Base-by-base conservation (phyloP, 2,797 vertebrate species). In the Odontamblyopus rebecca region DNA sequence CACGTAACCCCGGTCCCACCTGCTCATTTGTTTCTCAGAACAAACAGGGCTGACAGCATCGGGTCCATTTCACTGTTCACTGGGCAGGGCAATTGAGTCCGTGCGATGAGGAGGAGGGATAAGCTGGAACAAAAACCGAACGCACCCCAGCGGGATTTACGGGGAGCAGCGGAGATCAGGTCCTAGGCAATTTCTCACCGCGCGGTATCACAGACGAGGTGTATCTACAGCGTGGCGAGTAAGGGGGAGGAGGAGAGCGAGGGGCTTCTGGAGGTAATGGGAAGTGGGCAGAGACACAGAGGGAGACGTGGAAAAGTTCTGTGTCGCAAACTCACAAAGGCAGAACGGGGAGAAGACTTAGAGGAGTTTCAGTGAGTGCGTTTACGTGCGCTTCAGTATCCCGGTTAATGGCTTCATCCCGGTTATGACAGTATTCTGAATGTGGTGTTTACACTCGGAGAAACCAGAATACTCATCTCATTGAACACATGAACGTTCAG, bases 21-120 rank as follows among this genome's bases (percentile, higher is more conserved):
- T 91, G 90, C 91, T 91, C 90, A 91, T 92, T 91, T 89, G 89
- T 92, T 91, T 91, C 85, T 84, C 81, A 85, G 87, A 91, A 90
- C 90, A 91, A 91, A 91, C 86, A 90, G 86, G 91, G 90, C 89
- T 91, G 90, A 92, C 89, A 90, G 88, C 88, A 80, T 86, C 88
- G 78, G 82, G 89, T 90, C 91, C 88, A 92, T 92, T 92, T 92
- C 91, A 92, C 90, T 90, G 90, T 89, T 92, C 90, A 91, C 83
- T 92, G 91, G 91, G 80, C 91, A 91, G 86, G 87, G 80, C 89
- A 89, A 92, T 91, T 89, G 90, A 91, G 89, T 91, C 63, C 86
- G 90, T 84, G 84, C 91, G 91, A 92, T 91, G 91, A 86, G 87
- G 83, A 89, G 91, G 86, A 87, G 83, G 89, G 90, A 91, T 91